These are phyloP conservation scores for Brenthis hecate DNA, from an alignment of 2,888 invertebrate species.

Conservation along the genomic window DNA sequence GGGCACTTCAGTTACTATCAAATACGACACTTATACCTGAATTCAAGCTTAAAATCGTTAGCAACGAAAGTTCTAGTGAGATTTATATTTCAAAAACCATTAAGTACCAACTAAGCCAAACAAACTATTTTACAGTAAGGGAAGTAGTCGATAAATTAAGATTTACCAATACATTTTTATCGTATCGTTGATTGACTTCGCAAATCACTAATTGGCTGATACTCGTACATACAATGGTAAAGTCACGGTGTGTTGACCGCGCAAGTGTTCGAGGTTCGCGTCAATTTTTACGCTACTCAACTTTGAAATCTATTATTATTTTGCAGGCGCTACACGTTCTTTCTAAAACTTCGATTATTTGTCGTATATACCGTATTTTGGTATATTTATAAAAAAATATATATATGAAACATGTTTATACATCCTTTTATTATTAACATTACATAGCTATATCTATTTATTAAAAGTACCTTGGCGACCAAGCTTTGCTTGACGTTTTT, in stretches of 20 bases:
- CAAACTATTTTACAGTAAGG: slow-evolving; percentile 16
- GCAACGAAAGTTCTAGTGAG: slow-evolving; percentile 11
- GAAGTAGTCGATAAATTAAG: background rate
- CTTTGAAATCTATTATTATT: background rate
- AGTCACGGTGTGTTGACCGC: slow-evolving; percentile 2
- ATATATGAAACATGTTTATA: too few species aligned
- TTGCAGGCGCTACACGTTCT: background rate
- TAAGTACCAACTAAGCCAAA: slow-evolving; percentile 7
- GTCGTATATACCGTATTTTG: too few species aligned
- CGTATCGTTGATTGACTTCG: background rate
- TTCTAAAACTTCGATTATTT: too few species aligned
- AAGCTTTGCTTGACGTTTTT: too few species aligned
- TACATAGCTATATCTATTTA: too few species aligned
- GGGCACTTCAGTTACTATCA: slow-evolving; percentile 16
- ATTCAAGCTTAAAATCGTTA: slow-evolving; percentile 10
- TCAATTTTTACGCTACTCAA: slow-evolving; percentile 10
- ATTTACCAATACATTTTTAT: slow-evolving; percentile 1
- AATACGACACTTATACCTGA: slow-evolving; percentile 12
- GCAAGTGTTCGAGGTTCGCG: slow-evolving; percentile 15
- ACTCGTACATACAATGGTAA: background rate
- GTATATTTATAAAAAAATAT: too few species aligned
- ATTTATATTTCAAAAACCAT: slow-evolving; percentile 15
- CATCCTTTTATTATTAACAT: too few species aligned
- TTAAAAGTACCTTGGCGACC: too few species aligned
- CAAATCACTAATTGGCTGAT: slow-evolving; percentile 20